These are phyloP conservation scores for Tetrao urogallus DNA, from an alignment of 2,113 vertebrate genomes.

Conservation along the genomic window DNA sequence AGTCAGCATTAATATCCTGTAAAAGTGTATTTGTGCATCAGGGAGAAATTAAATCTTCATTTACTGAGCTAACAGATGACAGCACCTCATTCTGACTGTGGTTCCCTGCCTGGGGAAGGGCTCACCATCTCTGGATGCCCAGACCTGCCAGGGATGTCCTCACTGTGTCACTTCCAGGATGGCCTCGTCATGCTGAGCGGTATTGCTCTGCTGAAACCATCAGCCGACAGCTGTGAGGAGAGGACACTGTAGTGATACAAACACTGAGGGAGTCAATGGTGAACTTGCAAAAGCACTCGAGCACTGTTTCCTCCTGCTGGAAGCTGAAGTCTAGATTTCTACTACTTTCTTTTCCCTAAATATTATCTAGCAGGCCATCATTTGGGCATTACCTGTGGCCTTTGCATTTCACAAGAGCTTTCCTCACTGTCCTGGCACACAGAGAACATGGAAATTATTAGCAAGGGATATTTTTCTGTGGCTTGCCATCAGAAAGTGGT, in stretches of 20 bases:
- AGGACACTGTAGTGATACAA: fast-evolving
- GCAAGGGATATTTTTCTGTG: background rate
- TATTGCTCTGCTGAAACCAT: fast-evolving
- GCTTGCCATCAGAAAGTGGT: background rate
- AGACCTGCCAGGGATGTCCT: background rate
- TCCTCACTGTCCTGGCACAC: background rate
- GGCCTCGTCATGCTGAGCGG: fast-evolving
- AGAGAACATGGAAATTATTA: background rate
- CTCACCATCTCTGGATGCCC: background rate
- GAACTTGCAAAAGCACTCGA: fast-evolving
- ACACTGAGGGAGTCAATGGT: background rate
- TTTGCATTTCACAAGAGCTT: background rate
- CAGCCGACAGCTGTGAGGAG: fast-evolving
- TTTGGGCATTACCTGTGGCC: background rate
- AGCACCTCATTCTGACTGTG: background rate
- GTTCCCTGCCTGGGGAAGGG: background rate
- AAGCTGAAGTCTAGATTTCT: background rate
- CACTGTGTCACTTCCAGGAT: fast-evolving
- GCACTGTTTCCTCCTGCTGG: background rate
- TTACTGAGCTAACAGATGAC: background rate
- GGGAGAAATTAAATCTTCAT: background rate
- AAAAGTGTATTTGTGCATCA: background rate
- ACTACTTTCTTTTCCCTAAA: background rate
- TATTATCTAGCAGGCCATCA: fast-evolving
- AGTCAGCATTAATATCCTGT: background rate